Conservation (phyloP, 2,113 vertebrate species). For the Cariama cristata region DNA sequence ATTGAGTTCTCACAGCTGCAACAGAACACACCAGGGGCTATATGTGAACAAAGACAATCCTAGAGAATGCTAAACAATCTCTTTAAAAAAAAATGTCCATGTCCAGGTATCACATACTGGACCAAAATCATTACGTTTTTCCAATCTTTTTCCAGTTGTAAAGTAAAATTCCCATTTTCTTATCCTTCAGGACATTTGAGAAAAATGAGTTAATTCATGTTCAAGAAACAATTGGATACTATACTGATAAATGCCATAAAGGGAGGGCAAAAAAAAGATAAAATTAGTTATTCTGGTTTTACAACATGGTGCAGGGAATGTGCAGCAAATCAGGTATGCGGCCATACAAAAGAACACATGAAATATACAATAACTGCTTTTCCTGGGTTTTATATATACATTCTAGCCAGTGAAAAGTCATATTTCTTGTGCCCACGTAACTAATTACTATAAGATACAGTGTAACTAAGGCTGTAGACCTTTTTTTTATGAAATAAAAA, state of each 20-base stretch:
- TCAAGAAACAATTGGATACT: background rate
- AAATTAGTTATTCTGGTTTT: background rate
- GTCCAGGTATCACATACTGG: background rate
- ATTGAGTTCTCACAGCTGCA: background rate
- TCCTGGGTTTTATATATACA: background rate
- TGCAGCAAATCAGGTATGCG: background rate
- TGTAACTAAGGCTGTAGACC: background rate
- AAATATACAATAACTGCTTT: background rate
- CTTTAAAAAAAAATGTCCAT: background rate
- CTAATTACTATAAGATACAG: background rate
- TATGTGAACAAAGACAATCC: background rate
- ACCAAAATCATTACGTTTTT: background rate
- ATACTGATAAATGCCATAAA: background rate
- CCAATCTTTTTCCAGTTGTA: background rate
- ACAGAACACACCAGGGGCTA: background rate
- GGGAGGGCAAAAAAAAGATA: background rate
- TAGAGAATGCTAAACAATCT: background rate
- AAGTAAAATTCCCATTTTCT: background rate
- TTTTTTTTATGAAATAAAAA: background rate
- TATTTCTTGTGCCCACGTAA: background rate
- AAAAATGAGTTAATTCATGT: background rate
- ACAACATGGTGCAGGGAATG: background rate
- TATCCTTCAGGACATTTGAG: background rate
- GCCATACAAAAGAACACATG: background rate
- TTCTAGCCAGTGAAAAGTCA: background rate